Base-by-base conservation (phyloP, 2,888 invertebrate genomes). In the Lysandra bellargus region DNA sequence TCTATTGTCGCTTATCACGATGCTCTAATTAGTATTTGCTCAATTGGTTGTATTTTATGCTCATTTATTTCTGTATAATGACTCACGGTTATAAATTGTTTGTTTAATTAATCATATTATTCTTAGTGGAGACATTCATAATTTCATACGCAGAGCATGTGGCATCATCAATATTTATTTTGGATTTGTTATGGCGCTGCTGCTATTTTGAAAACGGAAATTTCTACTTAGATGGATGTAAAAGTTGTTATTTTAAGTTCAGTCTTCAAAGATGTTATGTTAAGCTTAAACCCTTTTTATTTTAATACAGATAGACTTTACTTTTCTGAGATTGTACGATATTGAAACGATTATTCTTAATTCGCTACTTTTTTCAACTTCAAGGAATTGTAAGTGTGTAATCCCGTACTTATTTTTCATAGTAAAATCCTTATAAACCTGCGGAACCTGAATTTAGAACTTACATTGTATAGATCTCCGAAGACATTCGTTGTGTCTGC, bases 41-140 rank as follows among this genome's bases (percentile, higher is more conserved):
- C 75, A 75, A 57, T 53, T 57, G 57, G 33, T 53, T 37, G 33
- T 76, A 76, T 76, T 57, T 76, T 57, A 53, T 33, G 33, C 30
- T 30, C 30, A 76, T 76, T 53, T 53, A 76, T 53, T 76, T 33
- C 14, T 57, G 49, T 49, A 49, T 44, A 57, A 44, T 74, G 49
- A 76, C 30, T 57, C 30, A 76, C 30, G 5, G 1, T 30, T 17
- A 23, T 75, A n/a, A 9, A 53, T 76, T 57, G 33, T 57, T 76
- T 76, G 12, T 76, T 76, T 17, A 53, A 76, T 57, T 75, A 75
- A 49, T 75, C 75, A 49, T 75, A 57, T 57, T 75, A 57, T 57
- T 57, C 4, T 14, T 57, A 57, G 17, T 4, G 30, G 64, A 69
- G 30, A 69, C 14, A 69, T 37, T 33, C 1, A 23, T 23, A 23